Conservation (phyloP, 2,888 invertebrate genomes). For the Lampropteryx suffumata region DNA sequence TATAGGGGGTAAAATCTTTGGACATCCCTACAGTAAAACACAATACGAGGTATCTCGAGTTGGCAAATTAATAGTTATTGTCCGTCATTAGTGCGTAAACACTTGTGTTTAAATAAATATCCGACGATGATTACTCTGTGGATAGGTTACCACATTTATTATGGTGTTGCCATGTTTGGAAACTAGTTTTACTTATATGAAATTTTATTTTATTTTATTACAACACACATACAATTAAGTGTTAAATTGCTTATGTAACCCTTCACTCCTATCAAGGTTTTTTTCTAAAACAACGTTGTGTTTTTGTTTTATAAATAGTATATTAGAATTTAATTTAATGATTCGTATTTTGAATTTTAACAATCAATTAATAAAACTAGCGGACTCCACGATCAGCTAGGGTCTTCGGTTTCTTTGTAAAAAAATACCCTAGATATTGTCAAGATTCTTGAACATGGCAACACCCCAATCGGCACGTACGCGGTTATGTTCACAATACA, state of each 20-base stretch:
- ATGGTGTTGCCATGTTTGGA: constrained; percentile 44
- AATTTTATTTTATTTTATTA: too few relatives aligned
- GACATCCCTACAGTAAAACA: constrained; percentile 17
- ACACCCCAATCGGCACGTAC: constrained; percentile 46
- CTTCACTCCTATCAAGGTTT: too few relatives aligned
- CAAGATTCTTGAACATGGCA: constrained; percentile 37
- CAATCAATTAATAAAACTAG: too few relatives aligned
- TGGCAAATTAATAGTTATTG: constrained; percentile 51
- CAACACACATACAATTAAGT: too few relatives aligned
- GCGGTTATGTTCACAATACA: constrained; percentile 59
- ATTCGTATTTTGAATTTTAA: too few relatives aligned
- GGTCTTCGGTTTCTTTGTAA: too few relatives aligned
- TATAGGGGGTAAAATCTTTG: too few relatives aligned
- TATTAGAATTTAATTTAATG: too few relatives aligned
- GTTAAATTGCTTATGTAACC: too few relatives aligned
- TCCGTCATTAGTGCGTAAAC: constrained; percentile 61
- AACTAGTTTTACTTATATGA: too few relatives aligned
- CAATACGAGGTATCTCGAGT: constrained; percentile 47
- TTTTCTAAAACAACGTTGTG: too few relatives aligned
- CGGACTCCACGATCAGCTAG: not conserved
- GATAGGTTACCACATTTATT: constrained; percentile 51
- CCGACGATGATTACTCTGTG: constrained; percentile 44
- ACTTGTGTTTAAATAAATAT: constrained; percentile 68
- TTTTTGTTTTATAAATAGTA: too few relatives aligned
- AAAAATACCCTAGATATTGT: constrained; percentile 6